Conservation (phyloP, 2,797 vertebrate genomes). For the Merluccius polli region DNA sequence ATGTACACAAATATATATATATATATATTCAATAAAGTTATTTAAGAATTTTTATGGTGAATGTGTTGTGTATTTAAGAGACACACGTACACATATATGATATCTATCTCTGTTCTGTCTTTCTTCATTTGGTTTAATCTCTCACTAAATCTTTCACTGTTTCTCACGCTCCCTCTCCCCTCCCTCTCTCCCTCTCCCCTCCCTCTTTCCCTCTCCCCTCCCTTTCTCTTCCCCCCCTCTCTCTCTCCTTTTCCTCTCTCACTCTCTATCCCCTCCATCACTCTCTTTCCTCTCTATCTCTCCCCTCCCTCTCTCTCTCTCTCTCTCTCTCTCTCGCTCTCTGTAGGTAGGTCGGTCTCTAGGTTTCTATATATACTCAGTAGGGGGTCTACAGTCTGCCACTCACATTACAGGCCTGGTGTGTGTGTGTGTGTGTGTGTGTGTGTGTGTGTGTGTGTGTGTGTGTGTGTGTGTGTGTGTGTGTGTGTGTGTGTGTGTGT, state of each 20-base stretch:
- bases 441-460: constrained; percentile 4
- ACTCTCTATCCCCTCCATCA: background rate
- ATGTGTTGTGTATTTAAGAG: constrained; percentile 25
- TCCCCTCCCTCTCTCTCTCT: background rate
- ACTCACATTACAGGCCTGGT: background rate
- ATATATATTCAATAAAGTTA: constrained; percentile 71
- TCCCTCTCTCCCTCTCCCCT: too few relatives aligned
- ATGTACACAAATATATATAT: constrained; percentile 34
- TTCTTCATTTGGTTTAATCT: too few relatives aligned
- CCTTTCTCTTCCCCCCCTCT: background rate
- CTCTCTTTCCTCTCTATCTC: background rate
- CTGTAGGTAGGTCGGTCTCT: background rate
- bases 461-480: background rate
- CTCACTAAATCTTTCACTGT: background rate
- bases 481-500: constrained; percentile 9
- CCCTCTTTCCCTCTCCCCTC: too few relatives aligned
- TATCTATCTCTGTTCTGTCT: too few relatives aligned
- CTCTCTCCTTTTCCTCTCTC: background rate
- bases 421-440: constrained; percentile 8
- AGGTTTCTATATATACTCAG: background rate
- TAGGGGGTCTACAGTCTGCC: background rate
- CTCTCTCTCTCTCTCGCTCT: background rate
- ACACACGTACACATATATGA: too few relatives aligned
- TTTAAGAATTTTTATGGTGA: constrained; percentile 51
- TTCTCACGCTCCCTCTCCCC: background rate